Evolutionary conservation across 92 coral and sea anemone species (phyloP).

Genomic region (Micromussa lordhowensis): DNA sequence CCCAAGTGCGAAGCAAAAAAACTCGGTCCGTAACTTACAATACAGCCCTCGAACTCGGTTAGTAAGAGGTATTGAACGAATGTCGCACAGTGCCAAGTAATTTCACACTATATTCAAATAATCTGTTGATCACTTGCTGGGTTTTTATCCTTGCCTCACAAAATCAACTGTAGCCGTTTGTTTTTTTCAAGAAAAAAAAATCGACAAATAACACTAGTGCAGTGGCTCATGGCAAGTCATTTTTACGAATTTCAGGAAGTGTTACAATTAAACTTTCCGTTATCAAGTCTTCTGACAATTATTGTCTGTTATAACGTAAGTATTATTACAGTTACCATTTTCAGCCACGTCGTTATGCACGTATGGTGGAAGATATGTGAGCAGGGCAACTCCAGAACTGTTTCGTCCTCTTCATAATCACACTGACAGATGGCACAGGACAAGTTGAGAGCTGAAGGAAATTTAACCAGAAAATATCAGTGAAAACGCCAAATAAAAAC

Average conservation of each 20-base stretch:
- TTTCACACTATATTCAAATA: no score
- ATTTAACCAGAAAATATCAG: background rate
- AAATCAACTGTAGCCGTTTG: no score
- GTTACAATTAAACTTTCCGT: background rate
- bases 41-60: no score
- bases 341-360: slow-evolving; percentile 76
- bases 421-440: slow-evolving; percentile 75
- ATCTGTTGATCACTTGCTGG: background rate
- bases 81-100: no score
- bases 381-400: slow-evolving; percentile 68
- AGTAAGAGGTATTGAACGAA: no score
- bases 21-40: no score
- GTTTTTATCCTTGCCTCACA: no score
- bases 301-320: no score
- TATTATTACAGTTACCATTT: slow-evolving; percentile 56
- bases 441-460: slow-evolving; percentile 27
- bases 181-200: background rate
- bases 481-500: background rate
- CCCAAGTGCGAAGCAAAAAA: no score
- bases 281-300: background rate
- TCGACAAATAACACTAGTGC: background rate
- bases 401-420: slow-evolving; percentile 69
- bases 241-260: background rate
- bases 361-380: slow-evolving; percentile 73
- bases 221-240: background rate